Conservation (phyloP, 2,113 vertebrate species). For the Sturnira hondurensis region DNA sequence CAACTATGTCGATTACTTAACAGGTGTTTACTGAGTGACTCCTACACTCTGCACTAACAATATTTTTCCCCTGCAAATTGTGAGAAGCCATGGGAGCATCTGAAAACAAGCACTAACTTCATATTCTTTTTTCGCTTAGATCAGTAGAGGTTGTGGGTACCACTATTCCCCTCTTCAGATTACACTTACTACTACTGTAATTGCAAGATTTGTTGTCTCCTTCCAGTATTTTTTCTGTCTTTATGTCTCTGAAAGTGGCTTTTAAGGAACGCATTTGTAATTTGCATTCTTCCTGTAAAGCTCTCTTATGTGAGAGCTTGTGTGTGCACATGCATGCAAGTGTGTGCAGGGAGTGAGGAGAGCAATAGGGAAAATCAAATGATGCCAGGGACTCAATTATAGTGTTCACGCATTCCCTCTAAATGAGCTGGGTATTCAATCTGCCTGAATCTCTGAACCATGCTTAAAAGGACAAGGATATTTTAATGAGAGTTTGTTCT, state of each 20-base stretch:
- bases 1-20: not conserved
- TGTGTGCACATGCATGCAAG: not conserved
- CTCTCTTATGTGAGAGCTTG: not conserved
- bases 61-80: not conserved
- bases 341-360: not conserved
- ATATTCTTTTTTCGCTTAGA: not conserved
- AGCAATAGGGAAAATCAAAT: not conserved
- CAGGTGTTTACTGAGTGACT: not conserved
- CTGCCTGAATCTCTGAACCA: constrained; percentile 2
- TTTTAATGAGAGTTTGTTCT: constrained; percentile 31
- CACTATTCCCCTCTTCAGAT: not conserved
- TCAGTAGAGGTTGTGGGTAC: not conserved
- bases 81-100: not conserved
- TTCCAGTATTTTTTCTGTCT: not conserved
- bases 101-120: not conserved
- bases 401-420: not conserved
- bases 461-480: not conserved
- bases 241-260: not conserved
- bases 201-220: constrained; percentile 8
- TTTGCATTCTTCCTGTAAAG: not conserved
- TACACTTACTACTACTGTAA: not conserved
- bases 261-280: not conserved
- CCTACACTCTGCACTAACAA: not conserved
- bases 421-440: not conserved
- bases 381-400: not conserved